phyloP scores from a whole-genome alignment of 2,113 vertebrate species.

The Lycocorax pyrrhopterus region DNA sequence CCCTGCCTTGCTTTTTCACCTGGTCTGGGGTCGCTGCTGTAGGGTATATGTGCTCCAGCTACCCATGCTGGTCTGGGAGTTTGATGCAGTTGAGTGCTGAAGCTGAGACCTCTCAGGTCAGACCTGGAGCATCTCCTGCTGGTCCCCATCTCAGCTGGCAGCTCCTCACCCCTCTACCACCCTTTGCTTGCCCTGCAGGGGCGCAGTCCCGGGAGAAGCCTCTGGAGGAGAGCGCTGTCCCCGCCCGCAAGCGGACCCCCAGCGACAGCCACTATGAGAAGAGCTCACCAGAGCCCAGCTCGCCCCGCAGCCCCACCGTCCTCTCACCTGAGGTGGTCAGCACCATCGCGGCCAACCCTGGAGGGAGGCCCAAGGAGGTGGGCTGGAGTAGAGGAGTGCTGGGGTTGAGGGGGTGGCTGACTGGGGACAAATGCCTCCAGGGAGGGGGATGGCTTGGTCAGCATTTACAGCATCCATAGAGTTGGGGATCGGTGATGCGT shows the following conservation, averaged over 20 bases:
- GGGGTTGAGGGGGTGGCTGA: background rate
- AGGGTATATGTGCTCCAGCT: background rate
- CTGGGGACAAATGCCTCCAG: background rate
- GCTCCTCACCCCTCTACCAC: background rate
- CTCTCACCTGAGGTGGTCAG: slow-evolving; percentile 94
- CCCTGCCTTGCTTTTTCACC: background rate
- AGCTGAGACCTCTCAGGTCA: background rate
- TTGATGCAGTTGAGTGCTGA: background rate
- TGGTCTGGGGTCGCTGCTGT: background rate
- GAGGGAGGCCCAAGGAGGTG: slow-evolving; percentile 98
- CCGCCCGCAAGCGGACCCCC: slow-evolving; percentile 71
- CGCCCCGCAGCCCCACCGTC: slow-evolving; percentile 76
- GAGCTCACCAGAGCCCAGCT: slow-evolving; percentile 64
- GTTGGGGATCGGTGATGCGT: background rate
- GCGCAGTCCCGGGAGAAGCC: slow-evolving; percentile 78
- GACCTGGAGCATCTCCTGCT: background rate
- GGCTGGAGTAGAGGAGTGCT: background rate
- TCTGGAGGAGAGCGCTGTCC: slow-evolving; percentile 67
- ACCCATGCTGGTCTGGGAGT: fast-evolving
- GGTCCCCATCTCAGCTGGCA: background rate
- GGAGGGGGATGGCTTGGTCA: background rate
- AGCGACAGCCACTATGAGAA: slow-evolving; percentile 86
- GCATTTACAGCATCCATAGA: background rate
- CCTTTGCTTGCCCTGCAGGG: slow-evolving; percentile 70
- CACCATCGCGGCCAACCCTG: slow-evolving; percentile 92